Evolutionary conservation across 2,113 vertebrate species (phyloP).

Genomic region (Passer montanus): DNA sequence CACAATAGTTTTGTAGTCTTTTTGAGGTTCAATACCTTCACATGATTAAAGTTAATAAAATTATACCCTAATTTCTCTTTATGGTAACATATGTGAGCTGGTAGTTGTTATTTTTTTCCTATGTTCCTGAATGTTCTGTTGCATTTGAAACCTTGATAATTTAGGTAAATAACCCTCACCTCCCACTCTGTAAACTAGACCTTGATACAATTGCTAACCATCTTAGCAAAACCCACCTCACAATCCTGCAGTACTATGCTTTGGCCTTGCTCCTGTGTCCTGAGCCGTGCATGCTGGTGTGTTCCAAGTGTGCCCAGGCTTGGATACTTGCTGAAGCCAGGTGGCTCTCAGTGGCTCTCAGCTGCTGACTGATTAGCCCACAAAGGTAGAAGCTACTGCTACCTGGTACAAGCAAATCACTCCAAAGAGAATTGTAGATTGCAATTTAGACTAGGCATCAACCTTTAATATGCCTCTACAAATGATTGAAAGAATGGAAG

Average conservation of each 20-base stretch:
- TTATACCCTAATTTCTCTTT: background rate
- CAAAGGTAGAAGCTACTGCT: background rate
- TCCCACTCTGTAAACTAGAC: background rate
- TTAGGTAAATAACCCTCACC: background rate
- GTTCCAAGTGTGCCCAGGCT: background rate
- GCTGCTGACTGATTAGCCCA: background rate
- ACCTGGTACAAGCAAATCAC: background rate
- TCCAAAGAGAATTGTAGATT: background rate
- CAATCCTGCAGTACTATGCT: background rate
- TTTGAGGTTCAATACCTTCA: background rate
- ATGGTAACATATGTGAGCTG: fast-evolving
- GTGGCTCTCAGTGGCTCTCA: background rate
- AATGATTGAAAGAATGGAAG: background rate
- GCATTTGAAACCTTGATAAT: background rate
- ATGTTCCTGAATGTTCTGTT: background rate
- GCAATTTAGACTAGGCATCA: background rate
- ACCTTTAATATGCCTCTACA: background rate
- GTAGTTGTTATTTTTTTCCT: background rate
- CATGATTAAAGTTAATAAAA: background rate
- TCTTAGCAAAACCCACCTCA: background rate
- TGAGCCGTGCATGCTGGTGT: fast-evolving
- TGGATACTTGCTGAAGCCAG: background rate
- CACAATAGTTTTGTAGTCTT: background rate
- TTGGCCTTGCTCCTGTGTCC: background rate
- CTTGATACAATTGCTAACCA: background rate